Evolutionary conservation across 1,140 invertebrate genomes (phyloP), one percentile per base, ranked within the genome.

Genomic region (Eueides isabella): DNA sequence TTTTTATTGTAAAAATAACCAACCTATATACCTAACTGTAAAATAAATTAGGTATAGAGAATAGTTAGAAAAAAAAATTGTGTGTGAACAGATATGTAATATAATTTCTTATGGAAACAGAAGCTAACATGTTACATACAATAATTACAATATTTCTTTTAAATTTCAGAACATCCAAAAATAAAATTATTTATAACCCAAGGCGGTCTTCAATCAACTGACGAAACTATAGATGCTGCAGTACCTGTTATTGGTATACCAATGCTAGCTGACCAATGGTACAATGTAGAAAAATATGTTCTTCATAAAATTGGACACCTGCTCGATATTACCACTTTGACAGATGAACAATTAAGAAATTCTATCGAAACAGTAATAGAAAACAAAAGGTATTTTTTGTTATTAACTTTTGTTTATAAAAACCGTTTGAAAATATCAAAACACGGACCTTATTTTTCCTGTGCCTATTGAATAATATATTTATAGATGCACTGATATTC

Each of bases 111-210:
- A 4, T 5, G 4, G 35, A 38, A 38, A 5, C 35, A 38, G 4
- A 16, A 3, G 5, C 4, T 4, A 2, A 16, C 4, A 1, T 12
- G 1, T 38, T 38, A 14, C 4, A 38, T 4, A 38, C n/a, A n/a
- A n/a, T n/a, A n/a, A n/a, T n/a, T n/a, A n/a, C 35, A 6, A 19
- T 44, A 19, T 44, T 44, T 19, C 19, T 6, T 44, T 44, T n/a
- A n/a, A n/a, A n/a, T n/a, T 19, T n/a, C 67, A 77, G 76, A 62
- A 67, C 71, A 77, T 83, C 85, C 88, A 23, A 94, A 94, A 35
- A 73, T 94, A 4, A 89, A 91, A 80, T 72, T 94, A 2, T 95
- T 95, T 74, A 92, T 96, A n/a, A 94, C 94, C 14, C 95, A 95
- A 78, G 95, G 95, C 73, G 95, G 95, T 9, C 87, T 94, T 44